Conservation (phyloP, 2,797 vertebrate species). For the Leontopithecus rosalia region DNA sequence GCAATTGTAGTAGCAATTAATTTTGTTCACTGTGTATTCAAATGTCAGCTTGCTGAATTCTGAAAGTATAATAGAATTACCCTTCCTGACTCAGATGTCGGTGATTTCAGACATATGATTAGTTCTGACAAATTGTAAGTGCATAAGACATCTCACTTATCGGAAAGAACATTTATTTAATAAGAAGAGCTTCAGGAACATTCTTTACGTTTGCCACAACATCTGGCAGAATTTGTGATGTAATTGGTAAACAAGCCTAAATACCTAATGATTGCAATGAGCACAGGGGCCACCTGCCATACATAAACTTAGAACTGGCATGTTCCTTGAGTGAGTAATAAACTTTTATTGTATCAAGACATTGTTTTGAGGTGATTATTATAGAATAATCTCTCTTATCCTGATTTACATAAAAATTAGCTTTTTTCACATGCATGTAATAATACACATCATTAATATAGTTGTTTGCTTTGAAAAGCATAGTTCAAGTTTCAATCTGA, state of each 20-base stretch:
- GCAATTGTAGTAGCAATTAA: background rate
- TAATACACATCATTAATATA: background rate
- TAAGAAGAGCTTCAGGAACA: background rate
- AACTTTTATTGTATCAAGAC: background rate
- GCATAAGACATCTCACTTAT: background rate
- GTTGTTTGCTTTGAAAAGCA: background rate
- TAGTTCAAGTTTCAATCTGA: background rate
- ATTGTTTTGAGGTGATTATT: background rate
- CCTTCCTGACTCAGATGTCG: background rate
- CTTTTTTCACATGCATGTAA: background rate
- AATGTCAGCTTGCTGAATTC: background rate
- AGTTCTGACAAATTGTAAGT: background rate
- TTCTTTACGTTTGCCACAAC: background rate
- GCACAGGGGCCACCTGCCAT: no score
- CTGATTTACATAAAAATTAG: background rate
- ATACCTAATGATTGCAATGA: background rate
- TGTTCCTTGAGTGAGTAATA: background rate
- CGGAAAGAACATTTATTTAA: background rate
- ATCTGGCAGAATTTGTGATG: background rate
- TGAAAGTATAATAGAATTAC: background rate
- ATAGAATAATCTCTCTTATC: background rate
- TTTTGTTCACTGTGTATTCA: background rate
- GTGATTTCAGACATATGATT: background rate
- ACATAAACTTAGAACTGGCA: no score
- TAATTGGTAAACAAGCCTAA: background rate